Evolutionary conservation across 2,113 vertebrate species (phyloP), one percentile per base, ranked within the genome.

Genomic region (Pterocles orientalis): DNA sequence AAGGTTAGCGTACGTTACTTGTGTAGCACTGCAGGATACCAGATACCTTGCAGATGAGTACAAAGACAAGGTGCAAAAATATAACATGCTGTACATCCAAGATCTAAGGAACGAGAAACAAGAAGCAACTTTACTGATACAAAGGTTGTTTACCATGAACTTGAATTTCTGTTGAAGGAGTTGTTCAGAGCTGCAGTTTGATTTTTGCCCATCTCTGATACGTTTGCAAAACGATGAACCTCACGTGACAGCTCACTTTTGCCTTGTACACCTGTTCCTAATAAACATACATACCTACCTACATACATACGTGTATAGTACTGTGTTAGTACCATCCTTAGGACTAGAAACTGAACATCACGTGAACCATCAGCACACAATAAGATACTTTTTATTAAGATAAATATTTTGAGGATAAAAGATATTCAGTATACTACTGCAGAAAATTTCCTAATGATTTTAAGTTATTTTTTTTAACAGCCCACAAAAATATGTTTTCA

Each of bases 401-500:
- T 29, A 92, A 86, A 73, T 86, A 81, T 31, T 93, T 94, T 72
- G 70, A 80, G 70, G 29, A 79, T 86, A 73, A 86, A 90, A 80
- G 16, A 8, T 82, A 75, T 18, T 82, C 9, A 53, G 33, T 71
- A 34, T 88, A 93, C 65, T 94, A 73, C 72, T 93, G 56, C 65
- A 82, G 72, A 89, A 93, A 86, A 60, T 62, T 93, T 96, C 80
- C 88, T 93, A 94, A 90, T 73, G 7, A 53, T 92, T 45, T 61
- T 61, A 82, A 75, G 14, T 83, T 93, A 69, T 29, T 81, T 19
- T 19, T 53, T 90, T 86, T 56, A 92, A 86, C 25, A 84, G 54
- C 36, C 85, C 61, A 69, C 23, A 90, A 89, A 96, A 93, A 50
- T 29, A 36, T 16, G 24, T 92, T 97, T 96, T 94, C 89, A 90